Percentiles rank a stretch among this genome's conserved stretches.
These are phyloP conservation scores for Prunella fulvescens DNA, from an alignment of 2,113 vertebrate genomes.

Conservation along the genomic window DNA sequence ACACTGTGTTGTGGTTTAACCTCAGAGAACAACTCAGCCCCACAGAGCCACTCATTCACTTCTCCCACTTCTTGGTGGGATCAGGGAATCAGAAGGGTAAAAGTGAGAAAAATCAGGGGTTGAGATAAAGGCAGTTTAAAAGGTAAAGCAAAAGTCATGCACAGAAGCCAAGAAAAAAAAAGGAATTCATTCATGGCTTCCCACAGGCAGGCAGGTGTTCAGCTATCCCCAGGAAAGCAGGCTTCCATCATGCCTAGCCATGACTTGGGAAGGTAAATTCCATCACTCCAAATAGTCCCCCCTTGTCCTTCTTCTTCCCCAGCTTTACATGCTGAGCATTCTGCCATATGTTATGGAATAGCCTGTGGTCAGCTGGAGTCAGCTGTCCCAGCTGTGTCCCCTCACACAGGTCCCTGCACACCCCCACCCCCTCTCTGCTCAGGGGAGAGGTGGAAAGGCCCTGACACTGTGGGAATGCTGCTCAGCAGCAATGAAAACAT, in stretches of 20 bases:
- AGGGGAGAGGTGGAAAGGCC: background rate
- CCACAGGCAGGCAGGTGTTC: background rate
- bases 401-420: background rate
- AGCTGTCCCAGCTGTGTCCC: background rate
- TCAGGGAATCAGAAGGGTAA: background rate
- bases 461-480: background rate
- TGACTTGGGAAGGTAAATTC: background rate
- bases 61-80: accelerated
- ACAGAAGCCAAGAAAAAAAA: background rate
- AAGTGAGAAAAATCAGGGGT: background rate
- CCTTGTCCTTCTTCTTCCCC: background rate
- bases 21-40: background rate
- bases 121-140: background rate
- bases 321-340: background rate
- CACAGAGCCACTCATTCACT: background rate
- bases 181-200: background rate
- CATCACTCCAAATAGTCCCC: background rate
- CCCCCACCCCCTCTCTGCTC: background rate
- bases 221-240: background rate
- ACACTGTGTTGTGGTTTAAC: background rate
- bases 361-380: background rate
- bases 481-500: background rate
- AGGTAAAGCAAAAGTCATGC: background rate
- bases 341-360: background rate
- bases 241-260: background rate